Evolutionary conservation across 2,797 vertebrate species (phyloP).

Genomic region (Xiphorhynchus erythropygius): DNA sequence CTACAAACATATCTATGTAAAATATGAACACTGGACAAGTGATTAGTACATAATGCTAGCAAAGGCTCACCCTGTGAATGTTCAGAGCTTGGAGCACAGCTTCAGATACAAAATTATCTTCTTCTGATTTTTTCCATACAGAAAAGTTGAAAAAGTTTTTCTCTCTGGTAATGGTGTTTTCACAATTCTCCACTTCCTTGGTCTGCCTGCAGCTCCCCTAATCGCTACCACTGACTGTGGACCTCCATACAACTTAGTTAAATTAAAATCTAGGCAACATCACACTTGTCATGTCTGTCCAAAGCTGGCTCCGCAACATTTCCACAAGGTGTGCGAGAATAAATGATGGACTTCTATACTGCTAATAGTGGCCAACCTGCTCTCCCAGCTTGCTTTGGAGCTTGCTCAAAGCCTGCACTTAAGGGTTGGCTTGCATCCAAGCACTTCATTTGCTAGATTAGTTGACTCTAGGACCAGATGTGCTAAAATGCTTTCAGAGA

Average conservation of each 20-base stretch:
- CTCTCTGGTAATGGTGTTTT: not conserved
- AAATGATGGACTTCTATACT: not conserved
- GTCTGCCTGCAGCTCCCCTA: not conserved
- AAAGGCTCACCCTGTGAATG: not conserved
- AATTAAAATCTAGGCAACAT: not conserved
- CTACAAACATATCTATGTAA: not conserved
- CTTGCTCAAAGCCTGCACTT: conserved; percentile 27
- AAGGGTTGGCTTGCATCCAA: conserved; percentile 43
- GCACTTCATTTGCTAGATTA: conserved; percentile 25
- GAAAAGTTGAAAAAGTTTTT: not conserved
- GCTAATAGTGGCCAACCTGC: not conserved
- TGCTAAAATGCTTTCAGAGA: conserved; percentile 52
- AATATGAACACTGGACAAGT: not conserved
- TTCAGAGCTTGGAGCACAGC: not conserved
- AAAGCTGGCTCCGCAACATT: not conserved
- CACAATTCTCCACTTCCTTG: not conserved
- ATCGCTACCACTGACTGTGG: not conserved
- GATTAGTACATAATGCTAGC: not conserved
- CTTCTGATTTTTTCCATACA: not conserved
- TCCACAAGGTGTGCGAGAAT: not conserved
- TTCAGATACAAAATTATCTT: not conserved
- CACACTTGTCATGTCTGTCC: not conserved
- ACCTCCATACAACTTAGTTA: not conserved
- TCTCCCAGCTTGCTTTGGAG: not conserved
- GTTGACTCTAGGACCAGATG: conserved; percentile 56